These are phyloP conservation scores for Ceramica pisi DNA, from an alignment of 2,888 invertebrate species.

Conservation along the genomic window DNA sequence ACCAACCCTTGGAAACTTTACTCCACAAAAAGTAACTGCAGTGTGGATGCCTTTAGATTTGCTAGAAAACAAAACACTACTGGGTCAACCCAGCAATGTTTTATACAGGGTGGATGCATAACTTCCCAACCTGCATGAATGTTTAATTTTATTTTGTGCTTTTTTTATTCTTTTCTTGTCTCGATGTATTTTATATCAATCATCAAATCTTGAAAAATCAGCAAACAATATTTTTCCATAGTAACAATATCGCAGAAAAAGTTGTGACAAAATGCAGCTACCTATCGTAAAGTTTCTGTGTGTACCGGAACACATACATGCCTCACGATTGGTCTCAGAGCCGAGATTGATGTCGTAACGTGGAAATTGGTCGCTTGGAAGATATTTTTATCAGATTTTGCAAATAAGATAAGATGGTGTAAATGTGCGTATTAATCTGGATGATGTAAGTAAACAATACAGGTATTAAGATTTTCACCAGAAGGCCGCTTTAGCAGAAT, in stretches of 20 bases:
- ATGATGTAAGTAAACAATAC: too few species aligned
- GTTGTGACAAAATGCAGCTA: constrained; percentile 34
- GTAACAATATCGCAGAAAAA: neutral
- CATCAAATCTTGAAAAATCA: constrained; percentile 18
- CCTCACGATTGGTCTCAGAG: constrained; percentile 32
- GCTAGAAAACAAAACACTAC: too few species aligned
- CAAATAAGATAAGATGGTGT: neutral
- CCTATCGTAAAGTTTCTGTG: constrained; percentile 12
- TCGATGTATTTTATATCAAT: neutral
- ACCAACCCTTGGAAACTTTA: too few species aligned
- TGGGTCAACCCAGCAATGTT: too few species aligned
- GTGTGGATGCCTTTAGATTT: too few species aligned
- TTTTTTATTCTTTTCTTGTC: neutral
- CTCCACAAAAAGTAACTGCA: too few species aligned
- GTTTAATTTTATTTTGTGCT: too few species aligned
- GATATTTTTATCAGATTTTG: constrained; percentile 13
- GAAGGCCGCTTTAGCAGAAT: too few species aligned
- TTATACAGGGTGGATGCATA: too few species aligned
- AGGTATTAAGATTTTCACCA: too few species aligned
- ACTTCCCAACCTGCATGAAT: too few species aligned
- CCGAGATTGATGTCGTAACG: constrained; percentile 29
- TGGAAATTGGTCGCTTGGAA: neutral
- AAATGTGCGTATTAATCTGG: too few species aligned
- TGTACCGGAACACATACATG: constrained; percentile 35
- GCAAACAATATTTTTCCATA: constrained; percentile 2